Base-by-base conservation (phyloP, 1,140 invertebrate genomes). In the Orussus abietinus region DNA sequence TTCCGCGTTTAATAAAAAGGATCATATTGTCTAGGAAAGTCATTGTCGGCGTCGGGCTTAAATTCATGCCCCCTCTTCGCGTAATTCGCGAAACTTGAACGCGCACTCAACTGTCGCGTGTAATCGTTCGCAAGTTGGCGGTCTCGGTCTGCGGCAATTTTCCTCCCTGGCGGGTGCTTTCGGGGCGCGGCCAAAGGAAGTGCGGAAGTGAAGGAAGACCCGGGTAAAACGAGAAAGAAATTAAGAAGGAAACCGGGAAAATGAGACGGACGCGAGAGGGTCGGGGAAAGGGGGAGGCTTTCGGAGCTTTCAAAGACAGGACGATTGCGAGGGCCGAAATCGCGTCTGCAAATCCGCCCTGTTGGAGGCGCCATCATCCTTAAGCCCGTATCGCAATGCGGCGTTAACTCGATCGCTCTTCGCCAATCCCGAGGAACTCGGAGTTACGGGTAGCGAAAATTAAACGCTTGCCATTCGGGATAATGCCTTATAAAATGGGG, bases 361-460 rank as follows among this genome's bases (percentile, higher is more conserved):
- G 10, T 12, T 6, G 15, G 15, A 32, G 18, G 30, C 30, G 25
- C 22, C 22, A 40, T 40, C 28, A 40, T 33, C 17, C 11, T 22
- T 9, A 26, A 26, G 37, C 45, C 43, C 47, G 53, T 57, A 62
- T 62, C 52, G 49, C 40, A 40, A 42, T 49, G 45, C 44, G 57
- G 59, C 45, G 49, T 45, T 49, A 53, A 56, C 50, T 52, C 53
- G 53, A 55, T 55, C 38, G 29, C 29, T 42, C 25, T 15, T 41
- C 4, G 30, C 6, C 12, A n/a, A n/a, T n/a, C n/a, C n/a, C n/a
- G n/a, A n/a, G n/a, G n/a, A n/a, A n/a, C n/a, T n/a, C n/a, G n/a
- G n/a, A n/a, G n/a, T n/a, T n/a, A n/a, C n/a, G n/a, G n/a, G n/a
- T n/a, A n/a, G n/a, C n/a, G n/a, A n/a, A n/a, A n/a, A n/a, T n/a